Evolutionary conservation across 2,797 vertebrate genomes (phyloP).

Genomic region (Oryzias dopingdopingensis): DNA sequence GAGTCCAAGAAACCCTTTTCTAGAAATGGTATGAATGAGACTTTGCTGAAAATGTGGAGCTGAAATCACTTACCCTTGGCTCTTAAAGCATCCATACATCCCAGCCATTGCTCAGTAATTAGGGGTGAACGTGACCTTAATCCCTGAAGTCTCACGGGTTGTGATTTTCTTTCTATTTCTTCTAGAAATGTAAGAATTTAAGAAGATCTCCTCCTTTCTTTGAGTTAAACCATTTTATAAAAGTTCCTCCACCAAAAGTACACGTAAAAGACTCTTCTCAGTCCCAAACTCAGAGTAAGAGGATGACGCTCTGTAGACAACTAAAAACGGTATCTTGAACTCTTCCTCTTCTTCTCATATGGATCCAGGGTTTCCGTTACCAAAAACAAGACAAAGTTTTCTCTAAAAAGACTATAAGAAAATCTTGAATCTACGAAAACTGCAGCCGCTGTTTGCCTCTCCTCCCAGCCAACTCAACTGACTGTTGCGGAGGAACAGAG

Average conservation of each 20-base stretch:
- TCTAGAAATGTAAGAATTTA: not conserved
- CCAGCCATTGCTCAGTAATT: constrained; percentile 45
- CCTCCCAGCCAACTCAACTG: constrained; percentile 41
- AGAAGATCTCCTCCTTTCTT: not conserved
- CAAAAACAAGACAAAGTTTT: constrained; percentile 12
- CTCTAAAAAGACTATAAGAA: constrained; percentile 10
- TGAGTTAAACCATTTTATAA: not conserved
- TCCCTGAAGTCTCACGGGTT: not conserved
- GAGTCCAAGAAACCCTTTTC: too few relatives aligned
- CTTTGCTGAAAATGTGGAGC: too few relatives aligned
- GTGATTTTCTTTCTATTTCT: not conserved
- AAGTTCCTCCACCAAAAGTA: too few relatives aligned
- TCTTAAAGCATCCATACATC: constrained; percentile 67
- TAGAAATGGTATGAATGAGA: too few relatives aligned
- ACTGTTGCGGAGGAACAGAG: constrained; percentile 41
- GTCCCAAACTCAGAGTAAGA: not conserved
- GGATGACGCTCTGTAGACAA: constrained; percentile 14
- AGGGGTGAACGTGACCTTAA: not conserved
- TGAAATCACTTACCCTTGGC: constrained; percentile 27
- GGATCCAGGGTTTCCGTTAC: constrained; percentile 1
- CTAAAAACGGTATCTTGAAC: constrained; percentile 6
- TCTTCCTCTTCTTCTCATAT: constrained; percentile 4
- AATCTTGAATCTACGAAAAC: constrained; percentile 27
- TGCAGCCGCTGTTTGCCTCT: constrained; percentile 44
- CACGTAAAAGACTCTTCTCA: too few relatives aligned